phyloP scores from a whole-genome alignment of 1,140 invertebrate species.

The Schmidtea mediterranea region DNA sequence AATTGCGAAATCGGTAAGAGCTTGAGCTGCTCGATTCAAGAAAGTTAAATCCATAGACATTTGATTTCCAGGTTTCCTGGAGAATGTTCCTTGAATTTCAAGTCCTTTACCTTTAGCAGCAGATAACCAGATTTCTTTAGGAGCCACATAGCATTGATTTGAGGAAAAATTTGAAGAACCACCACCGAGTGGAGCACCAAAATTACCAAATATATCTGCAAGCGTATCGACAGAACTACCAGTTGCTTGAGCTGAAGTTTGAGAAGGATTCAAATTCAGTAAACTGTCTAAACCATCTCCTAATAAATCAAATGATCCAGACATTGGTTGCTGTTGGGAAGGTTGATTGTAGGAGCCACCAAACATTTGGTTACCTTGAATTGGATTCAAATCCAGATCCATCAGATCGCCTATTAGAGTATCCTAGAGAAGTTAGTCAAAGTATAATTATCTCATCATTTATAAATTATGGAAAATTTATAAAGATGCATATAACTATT shows the following conservation, averaged over 20 bases:
- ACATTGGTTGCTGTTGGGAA: slow-evolving; percentile 15
- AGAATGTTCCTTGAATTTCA: slow-evolving; percentile 74
- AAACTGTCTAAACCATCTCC: slow-evolving; percentile 55
- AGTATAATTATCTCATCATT: no score
- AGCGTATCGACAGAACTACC: slow-evolving; percentile 9
- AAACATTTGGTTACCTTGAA: no score
- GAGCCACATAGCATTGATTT: not conserved
- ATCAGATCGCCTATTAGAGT: slow-evolving; percentile 74
- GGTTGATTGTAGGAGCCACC: slow-evolving; percentile 13
- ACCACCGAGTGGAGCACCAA: not conserved
- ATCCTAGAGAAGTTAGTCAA: slow-evolving; percentile 49
- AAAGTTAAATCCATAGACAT: slow-evolving; percentile 86
- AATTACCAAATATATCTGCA: slow-evolving; percentile 33
- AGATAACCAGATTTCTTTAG: slow-evolving; percentile 44
- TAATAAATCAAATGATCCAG: slow-evolving; percentile 34
- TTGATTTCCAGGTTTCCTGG: slow-evolving; percentile 38
- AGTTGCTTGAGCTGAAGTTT: not conserved
- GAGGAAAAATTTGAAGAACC: not conserved
- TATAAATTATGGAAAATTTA: no score
- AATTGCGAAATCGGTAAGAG: slow-evolving; percentile 78
- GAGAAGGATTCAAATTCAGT: slow-evolving; percentile 26
- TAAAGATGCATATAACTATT: no score
- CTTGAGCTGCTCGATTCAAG: slow-evolving; percentile 88
- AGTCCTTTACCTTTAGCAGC: slow-evolving; percentile 76
- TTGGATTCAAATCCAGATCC: slow-evolving; percentile 56